phyloP scores from a whole-genome alignment of 2,113 vertebrate genomes.

The Hippocampus mohnikei region DNA sequence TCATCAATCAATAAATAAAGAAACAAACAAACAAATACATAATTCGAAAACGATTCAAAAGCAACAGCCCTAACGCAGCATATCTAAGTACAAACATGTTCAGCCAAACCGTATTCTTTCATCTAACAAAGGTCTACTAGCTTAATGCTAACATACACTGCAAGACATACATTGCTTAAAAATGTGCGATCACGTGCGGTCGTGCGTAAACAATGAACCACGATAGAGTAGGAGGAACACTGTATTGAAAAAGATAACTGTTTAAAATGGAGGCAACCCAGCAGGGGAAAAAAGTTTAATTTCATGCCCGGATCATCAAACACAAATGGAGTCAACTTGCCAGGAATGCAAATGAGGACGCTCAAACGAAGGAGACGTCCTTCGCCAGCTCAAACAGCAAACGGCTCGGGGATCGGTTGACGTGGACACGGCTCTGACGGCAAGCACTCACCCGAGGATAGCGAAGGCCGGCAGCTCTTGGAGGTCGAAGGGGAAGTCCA shows the following conservation, averaged over 20 bases:
- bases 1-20: too few relatives aligned
- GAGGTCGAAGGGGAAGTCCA: slow-evolving; percentile 97
- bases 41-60: too few relatives aligned
- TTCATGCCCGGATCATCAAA: slow-evolving; percentile 37
- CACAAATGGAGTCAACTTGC: slow-evolving; percentile 27
- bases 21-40: too few relatives aligned
- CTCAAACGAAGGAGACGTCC: slow-evolving; percentile 7
- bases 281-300: slow-evolving; percentile 37
- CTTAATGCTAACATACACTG: too few relatives aligned
- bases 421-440: slow-evolving; percentile 3
- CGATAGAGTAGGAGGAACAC: background rate
- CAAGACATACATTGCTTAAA: background rate
- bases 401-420: background rate
- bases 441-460: slow-evolving; percentile 84
- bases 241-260: background rate
- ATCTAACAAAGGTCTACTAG: too few relatives aligned
- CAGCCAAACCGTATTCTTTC: too few relatives aligned
- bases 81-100: too few relatives aligned
- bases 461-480: slow-evolving; percentile 97
- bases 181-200: background rate
- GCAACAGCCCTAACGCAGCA: too few relatives aligned
- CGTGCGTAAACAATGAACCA: background rate
- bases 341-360: slow-evolving; percentile 3
- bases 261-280: slow-evolving; percentile 14
- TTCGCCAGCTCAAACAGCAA: background rate